These are phyloP conservation scores for Apostichopus parvimensis DNA, from an alignment of 35 echinoderm and acorn worm species.

Conservation along the genomic window DNA sequence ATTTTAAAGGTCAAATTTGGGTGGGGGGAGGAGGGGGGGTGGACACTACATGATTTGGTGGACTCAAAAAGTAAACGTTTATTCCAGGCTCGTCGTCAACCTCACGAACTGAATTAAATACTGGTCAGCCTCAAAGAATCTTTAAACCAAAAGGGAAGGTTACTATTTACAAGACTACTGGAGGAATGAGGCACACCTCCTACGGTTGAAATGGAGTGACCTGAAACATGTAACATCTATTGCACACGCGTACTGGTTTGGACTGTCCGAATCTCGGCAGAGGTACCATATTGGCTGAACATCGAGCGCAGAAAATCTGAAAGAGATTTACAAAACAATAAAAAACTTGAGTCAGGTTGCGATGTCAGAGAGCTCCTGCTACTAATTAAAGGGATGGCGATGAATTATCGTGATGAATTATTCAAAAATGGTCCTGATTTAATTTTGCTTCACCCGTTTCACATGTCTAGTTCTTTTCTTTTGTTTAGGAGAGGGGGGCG, in stretches of 20 bases:
- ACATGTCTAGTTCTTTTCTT: too few relatives aligned
- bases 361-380: too few relatives aligned
- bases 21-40: too few relatives aligned
- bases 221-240: constrained; percentile 99
- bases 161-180: background rate
- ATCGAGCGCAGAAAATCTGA: constrained; percentile 96
- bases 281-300: constrained; percentile 95
- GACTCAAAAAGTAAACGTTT: background rate
- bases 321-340: background rate
- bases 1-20: too few relatives aligned
- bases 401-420: too few relatives aligned
- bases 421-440: too few relatives aligned
- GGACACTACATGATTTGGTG: background rate
- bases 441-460: too few relatives aligned
- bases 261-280: constrained; percentile 83
- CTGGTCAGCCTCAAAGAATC: background rate
- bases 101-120: background rate
- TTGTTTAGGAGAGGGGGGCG: too few relatives aligned
- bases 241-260: constrained; percentile 95
- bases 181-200: constrained; percentile 8
- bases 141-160: background rate
- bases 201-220: constrained; percentile 95
- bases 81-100: background rate
- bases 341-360: too few relatives aligned
- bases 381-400: too few relatives aligned